Evolutionary conservation across 2,888 invertebrate genomes (phyloP).

Genomic region (Leucophenga montana): DNA sequence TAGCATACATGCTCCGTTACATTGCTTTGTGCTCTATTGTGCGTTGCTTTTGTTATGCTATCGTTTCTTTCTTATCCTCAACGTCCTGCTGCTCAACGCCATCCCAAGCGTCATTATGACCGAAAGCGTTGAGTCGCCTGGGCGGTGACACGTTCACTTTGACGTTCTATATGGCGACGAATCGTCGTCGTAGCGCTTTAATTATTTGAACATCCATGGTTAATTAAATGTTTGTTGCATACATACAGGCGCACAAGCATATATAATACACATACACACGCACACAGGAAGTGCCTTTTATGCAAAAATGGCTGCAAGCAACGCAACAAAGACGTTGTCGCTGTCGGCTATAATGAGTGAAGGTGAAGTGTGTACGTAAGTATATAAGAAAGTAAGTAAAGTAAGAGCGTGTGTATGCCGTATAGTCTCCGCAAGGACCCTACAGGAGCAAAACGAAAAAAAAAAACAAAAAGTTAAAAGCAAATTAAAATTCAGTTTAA

Average conservation of each 20-base stretch:
- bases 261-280: not conserved
- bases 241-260: constrained; percentile 12
- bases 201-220: constrained; percentile 28
- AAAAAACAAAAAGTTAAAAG: constrained; percentile 5
- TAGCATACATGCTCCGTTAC: no score
- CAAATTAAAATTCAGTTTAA: constrained; percentile 29
- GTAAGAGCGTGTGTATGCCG: not conserved
- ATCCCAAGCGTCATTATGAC: not conserved
- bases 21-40: not conserved
- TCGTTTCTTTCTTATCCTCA: constrained; percentile 1
- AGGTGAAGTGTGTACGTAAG: constrained; percentile 21
- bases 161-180: not conserved
- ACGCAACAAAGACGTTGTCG: constrained; percentile 9
- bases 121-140: not conserved
- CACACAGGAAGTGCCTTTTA: constrained; percentile 27
- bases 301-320: constrained; percentile 23
- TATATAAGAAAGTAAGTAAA: not conserved
- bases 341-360: constrained; percentile 6
- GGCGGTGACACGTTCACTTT: constrained; percentile 1
- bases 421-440: not conserved
- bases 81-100: not conserved
- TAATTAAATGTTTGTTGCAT: constrained; percentile 26
- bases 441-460: not conserved
- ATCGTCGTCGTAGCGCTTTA: constrained; percentile 15
- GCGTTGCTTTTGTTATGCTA: not conserved